Evolutionary conservation across 2,888 invertebrate species (phyloP).

Genomic region (Drosophila colorata): DNA sequence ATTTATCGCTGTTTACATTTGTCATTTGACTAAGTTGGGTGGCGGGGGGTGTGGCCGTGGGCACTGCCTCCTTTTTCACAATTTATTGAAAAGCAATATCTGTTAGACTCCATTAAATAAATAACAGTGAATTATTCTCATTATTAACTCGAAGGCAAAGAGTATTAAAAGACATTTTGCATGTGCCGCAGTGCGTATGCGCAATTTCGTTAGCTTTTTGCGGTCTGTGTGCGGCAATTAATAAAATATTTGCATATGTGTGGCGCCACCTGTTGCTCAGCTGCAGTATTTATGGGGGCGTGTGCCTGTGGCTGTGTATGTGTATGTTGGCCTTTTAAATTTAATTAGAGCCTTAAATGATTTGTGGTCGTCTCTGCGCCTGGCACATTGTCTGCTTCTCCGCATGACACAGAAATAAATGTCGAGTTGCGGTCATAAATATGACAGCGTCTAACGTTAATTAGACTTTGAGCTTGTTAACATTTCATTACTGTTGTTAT

Average conservation of each 20-base stretch:
- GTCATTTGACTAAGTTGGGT: constrained; percentile 22
- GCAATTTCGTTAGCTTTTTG: constrained; percentile 22
- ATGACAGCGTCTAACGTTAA: constrained; percentile 46
- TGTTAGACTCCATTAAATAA: constrained; percentile 18
- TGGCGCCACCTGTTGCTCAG: constrained; percentile 48
- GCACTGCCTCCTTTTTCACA: not conserved
- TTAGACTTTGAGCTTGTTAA: constrained; percentile 52
- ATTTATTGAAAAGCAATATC: constrained; percentile 21
- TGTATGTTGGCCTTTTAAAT: constrained; percentile 38
- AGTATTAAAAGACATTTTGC: not conserved
- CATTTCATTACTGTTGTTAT: not conserved
- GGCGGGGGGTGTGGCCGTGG: too few species aligned
- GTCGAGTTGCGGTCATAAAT: constrained; percentile 65
- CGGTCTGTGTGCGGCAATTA: constrained; percentile 22
- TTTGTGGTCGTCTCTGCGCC: constrained; percentile 53
- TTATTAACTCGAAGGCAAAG: not conserved
- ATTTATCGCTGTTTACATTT: constrained; percentile 59
- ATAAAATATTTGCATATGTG: constrained; percentile 30
- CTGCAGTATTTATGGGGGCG: not conserved
- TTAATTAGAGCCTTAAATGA: constrained; percentile 60
- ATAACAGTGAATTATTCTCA: constrained; percentile 9
- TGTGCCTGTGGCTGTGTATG: not conserved
- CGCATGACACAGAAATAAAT: constrained; percentile 44
- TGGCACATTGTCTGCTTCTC: constrained; percentile 14
- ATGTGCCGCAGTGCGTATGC: constrained; percentile 21